These are phyloP conservation scores for Brachionus angularis DNA, from an alignment of 1,140 invertebrate species.

Conservation along the genomic window DNA sequence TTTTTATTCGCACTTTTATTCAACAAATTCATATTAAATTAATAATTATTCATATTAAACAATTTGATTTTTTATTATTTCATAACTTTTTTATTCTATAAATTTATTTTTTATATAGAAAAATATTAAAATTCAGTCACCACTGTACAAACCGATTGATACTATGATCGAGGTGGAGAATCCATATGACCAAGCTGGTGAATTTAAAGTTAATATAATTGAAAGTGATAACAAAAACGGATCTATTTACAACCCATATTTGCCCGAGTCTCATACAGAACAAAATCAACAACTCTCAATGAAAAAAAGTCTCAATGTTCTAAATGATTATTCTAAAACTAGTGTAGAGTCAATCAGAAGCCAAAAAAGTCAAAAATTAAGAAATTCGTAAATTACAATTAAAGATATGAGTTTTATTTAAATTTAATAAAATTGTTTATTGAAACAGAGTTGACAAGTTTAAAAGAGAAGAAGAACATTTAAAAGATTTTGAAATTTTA, in stretches of 20 bases:
- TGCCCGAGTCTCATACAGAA: background rate
- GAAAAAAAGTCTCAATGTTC: background rate
- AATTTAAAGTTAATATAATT: slow-evolving; percentile 27
- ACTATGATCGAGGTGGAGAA: slow-evolving; percentile 4
- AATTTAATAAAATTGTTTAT: background rate
- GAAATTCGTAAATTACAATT: too few species aligned
- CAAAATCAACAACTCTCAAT: background rate
- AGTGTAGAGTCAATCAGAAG: too few species aligned
- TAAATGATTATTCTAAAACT: background rate
- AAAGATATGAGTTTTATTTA: background rate
- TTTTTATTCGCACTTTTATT: background rate
- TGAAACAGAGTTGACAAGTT: background rate
- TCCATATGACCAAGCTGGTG: slow-evolving; percentile 39
- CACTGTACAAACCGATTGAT: slow-evolving; percentile 26
- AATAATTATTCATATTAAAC: background rate
- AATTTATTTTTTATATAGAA: slow-evolving; percentile 40
- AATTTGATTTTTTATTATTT: background rate
- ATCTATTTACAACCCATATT: slow-evolving; percentile 20
- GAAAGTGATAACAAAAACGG: slow-evolving; percentile 37
- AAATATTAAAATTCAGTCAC: slow-evolving; percentile 18
- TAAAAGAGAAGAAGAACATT: background rate
- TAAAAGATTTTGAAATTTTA: slow-evolving; percentile 48
- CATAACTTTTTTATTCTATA: background rate
- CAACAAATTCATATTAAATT: background rate
- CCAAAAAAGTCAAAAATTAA: too few species aligned